Percentiles rank a stretch among this genome's conserved stretches.
Evolutionary conservation across 2,888 invertebrate species (phyloP).

Genomic region (Gortyna flavago): DNA sequence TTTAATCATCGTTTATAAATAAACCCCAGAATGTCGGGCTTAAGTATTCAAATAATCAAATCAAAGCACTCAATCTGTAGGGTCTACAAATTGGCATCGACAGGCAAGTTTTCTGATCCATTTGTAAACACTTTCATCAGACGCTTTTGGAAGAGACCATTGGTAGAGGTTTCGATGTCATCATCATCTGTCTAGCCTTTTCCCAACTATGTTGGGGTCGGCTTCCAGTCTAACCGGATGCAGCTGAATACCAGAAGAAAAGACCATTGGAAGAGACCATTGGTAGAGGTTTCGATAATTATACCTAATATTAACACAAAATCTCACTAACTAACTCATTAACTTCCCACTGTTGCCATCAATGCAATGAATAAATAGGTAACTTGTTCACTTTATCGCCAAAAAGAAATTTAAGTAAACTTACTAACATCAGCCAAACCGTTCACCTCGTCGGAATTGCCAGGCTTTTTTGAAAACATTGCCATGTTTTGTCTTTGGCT

Average conservation of each 20-base stretch:
- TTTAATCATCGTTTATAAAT: no score
- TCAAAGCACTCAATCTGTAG: not conserved
- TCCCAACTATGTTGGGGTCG: no score
- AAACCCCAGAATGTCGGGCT: not conserved
- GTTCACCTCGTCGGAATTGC: not conserved
- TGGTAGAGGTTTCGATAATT: not conserved
- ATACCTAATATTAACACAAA: no score
- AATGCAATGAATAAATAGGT: not conserved
- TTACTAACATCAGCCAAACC: not conserved
- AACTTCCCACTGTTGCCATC: not conserved
- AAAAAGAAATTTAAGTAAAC: conserved; percentile 1
- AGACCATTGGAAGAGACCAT: no score
- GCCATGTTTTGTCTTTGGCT: not conserved
- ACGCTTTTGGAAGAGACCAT: not conserved
- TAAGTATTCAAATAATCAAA: not conserved
- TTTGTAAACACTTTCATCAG: not conserved
- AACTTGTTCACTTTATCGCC: not conserved
- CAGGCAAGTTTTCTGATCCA: not conserved
- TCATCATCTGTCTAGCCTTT: no score
- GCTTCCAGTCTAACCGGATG: no score
- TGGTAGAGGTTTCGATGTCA: not conserved
- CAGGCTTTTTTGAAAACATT: conserved; percentile 29
- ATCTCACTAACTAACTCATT: not conserved
- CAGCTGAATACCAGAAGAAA: no score
- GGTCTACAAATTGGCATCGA: not conserved